Percentiles rank a stretch among this genome's conserved stretches.
phyloP scores from a whole-genome alignment of 2,113 vertebrate species.

The Piprites chloris region DNA sequence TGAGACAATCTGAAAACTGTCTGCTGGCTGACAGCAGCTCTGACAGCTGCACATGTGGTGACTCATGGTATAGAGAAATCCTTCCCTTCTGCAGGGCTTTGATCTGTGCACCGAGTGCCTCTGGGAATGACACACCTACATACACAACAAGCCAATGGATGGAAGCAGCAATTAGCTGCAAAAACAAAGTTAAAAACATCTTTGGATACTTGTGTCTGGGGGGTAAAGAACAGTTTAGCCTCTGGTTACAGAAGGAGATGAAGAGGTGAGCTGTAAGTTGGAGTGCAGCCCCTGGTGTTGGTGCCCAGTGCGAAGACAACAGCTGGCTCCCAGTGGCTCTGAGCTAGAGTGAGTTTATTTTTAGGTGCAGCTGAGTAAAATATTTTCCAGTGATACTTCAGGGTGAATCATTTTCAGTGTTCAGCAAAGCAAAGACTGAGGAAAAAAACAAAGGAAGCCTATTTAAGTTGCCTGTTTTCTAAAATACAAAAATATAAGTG shows the following conservation, averaged over 20 bases:
- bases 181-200: background rate
- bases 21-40: background rate
- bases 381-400: slow-evolving; percentile 18
- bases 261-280: background rate
- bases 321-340: background rate
- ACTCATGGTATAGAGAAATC: background rate
- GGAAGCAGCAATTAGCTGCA: background rate
- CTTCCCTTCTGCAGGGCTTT: background rate
- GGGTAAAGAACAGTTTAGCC: background rate
- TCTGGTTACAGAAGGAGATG: background rate
- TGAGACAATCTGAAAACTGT: background rate
- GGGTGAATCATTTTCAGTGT: background rate
- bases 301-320: background rate
- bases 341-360: slow-evolving; percentile 18
- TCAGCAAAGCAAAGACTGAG: background rate
- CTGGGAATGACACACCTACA: background rate
- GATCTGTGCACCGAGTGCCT: background rate
- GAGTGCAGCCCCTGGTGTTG: background rate
- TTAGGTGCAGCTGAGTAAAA: slow-evolving; percentile 5
- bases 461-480: background rate
- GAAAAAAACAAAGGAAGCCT: background rate
- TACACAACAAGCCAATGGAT: background rate
- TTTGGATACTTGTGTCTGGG: background rate
- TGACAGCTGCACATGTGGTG: background rate
- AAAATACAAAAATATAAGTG: background rate